phyloP scores from a whole-genome alignment of 2,888 invertebrate genomes.

The Pheosia tremula region DNA sequence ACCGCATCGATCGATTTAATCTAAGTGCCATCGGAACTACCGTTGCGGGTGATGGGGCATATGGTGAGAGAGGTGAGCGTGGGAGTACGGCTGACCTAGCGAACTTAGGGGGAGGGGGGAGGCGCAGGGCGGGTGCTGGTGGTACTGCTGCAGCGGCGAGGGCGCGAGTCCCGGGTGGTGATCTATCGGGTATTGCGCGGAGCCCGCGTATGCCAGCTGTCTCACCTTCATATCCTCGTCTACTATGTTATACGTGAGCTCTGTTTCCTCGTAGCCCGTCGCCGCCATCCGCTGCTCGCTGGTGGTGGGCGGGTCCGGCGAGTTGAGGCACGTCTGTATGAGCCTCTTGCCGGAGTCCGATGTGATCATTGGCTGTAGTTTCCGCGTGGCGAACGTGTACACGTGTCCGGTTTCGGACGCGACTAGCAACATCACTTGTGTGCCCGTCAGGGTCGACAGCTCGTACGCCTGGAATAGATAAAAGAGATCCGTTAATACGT shows the following conservation, averaged over 20 bases:
- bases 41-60: constrained; percentile 93
- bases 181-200: constrained; percentile 89
- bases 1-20: constrained; percentile 50
- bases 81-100: constrained; percentile 79
- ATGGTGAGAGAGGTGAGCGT: constrained; percentile 86
- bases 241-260: constrained; percentile 97
- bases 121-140: constrained; percentile 90
- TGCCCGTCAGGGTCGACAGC: constrained; percentile 98
- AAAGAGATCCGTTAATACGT: constrained; percentile 16
- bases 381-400: constrained; percentile 99
- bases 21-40: constrained; percentile 83
- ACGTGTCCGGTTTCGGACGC: constrained; percentile 99
- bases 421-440: constrained; percentile 99
- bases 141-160: constrained; percentile 88
- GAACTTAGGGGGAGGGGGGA: constrained; percentile 88
- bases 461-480: constrained; percentile 95
- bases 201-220: constrained; percentile 94
- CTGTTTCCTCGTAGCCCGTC: constrained; percentile 99
- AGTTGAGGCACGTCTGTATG: constrained; percentile 99
- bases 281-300: constrained; percentile 99
- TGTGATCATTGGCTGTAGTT: constrained; percentile 99
- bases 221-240: constrained; percentile 99
- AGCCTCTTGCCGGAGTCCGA: constrained; percentile 98
- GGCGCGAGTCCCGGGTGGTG: constrained; percentile 87
- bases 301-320: constrained; percentile 94